Conservation (phyloP, 2,797 vertebrate genomes). For the Gila robusta region DNA sequence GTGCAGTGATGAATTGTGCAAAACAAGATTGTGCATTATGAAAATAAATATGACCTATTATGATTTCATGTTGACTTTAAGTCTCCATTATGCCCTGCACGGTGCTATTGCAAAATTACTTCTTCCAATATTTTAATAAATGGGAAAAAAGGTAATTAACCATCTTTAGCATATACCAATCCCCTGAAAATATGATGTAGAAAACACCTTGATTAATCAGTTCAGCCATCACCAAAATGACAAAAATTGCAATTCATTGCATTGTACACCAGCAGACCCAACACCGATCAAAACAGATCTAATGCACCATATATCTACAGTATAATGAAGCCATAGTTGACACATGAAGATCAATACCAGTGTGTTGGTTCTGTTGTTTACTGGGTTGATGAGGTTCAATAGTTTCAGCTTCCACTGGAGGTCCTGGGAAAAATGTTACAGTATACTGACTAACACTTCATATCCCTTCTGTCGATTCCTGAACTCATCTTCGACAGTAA, state of each 20-base stretch:
- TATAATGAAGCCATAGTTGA: background rate
- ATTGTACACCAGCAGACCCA: constrained; percentile 20
- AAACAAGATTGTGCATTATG: background rate
- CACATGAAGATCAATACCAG: constrained; percentile 49
- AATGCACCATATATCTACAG: constrained; percentile 1
- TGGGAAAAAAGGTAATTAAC: background rate
- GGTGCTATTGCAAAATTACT: background rate
- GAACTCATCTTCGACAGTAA: background rate
- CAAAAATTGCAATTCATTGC: background rate
- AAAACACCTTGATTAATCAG: background rate
- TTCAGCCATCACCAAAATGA: constrained; percentile 9
- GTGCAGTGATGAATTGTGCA: background rate
- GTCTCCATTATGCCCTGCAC: background rate
- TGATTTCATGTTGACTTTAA: background rate
- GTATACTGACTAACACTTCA: constrained; percentile 27
- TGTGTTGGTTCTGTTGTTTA: constrained; percentile 77
- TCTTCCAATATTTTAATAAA: background rate
- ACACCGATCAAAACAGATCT: constrained; percentile 12
- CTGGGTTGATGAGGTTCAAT: constrained; percentile 80
- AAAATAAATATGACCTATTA: background rate
- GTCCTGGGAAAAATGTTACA: constrained; percentile 78
- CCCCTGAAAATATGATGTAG: background rate
- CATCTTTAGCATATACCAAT: background rate
- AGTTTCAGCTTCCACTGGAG: constrained; percentile 79
- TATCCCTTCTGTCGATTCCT: background rate